Conservation (phyloP, 2,797 vertebrate genomes). For the Bufotes viridis region DNA sequence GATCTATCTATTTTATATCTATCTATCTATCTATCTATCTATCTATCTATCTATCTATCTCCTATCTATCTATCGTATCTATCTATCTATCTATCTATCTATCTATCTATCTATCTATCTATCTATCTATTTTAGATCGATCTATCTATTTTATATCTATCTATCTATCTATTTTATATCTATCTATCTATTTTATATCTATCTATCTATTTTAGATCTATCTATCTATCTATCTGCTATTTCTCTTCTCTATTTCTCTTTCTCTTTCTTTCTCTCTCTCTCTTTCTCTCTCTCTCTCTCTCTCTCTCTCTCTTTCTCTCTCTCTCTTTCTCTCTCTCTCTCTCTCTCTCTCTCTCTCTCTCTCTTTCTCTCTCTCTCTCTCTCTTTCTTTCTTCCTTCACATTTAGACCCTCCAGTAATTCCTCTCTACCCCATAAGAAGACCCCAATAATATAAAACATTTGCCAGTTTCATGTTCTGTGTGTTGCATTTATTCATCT, state of each 20-base stretch:
- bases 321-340: neutral
- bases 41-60: slow-evolving; percentile 19
- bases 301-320: neutral
- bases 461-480: no score
- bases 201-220: slow-evolving; percentile 9
- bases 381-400: neutral
- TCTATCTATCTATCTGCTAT: slow-evolving; percentile 20
- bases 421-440: no score
- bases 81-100: slow-evolving; percentile 9
- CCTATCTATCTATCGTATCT: slow-evolving; percentile 21
- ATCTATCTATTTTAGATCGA: slow-evolving; percentile 9
- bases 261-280: neutral
- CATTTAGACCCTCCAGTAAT: no score
- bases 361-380: neutral
- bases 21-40: slow-evolving; percentile 4
- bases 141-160: slow-evolving; percentile 19
- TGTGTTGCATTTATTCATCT: no score
- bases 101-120: slow-evolving; percentile 22
- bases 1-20: slow-evolving; percentile 19
- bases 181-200: slow-evolving; percentile 19
- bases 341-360: neutral
- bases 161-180: slow-evolving; percentile 4
- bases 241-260: no score
- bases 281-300: neutral
- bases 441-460: no score